Base-by-base conservation (phyloP, 1,140 invertebrate species). In the Parapsyche elsis region DNA sequence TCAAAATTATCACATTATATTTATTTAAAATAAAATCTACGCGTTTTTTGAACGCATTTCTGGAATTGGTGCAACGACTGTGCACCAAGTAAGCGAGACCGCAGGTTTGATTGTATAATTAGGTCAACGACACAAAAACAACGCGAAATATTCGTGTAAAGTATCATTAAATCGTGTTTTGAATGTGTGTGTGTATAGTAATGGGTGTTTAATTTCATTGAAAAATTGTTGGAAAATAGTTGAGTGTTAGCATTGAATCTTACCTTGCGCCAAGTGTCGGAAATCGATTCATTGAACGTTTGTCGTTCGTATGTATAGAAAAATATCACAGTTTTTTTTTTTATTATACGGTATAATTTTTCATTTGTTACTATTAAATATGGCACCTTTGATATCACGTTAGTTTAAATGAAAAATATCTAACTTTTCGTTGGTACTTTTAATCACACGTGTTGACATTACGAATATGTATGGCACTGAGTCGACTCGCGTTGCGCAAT, bases 91-190 rank as follows among this genome's bases (percentile, higher is more conserved):
- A n/a, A n/a, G n/a, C 49, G 23, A 61, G 21, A 67, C 64, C 64
- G 64, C 64, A 24, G 64, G 64, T 26, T 67, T 67, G 64, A 67
- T 67, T 67, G 64, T 67, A 67, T 67, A 67, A 67, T 67, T 67
- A 23, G 64, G 64, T 67, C 64, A 30, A 30, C 24, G 64, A 67
- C 64, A 67, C 12, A 67, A 24, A 67, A 67, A 67, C 14, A 14
- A 53, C 10, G 2, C 12, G 49, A 5, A 5, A 14, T 53, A 53
- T 53, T 53, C 2, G 12, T 12, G 2, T 5, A 53, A 53, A 53
- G 12, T 53, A 5, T 12, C 12, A 53, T 14, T 53, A 53, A 5
- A 53, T n/a, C n/a, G n/a, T n/a, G 10, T 14, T 14, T 14, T 53
- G 49, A 14, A 53, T 53, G 30, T 53, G 12, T 53, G 4, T 53